Base-by-base conservation (phyloP, 2,888 invertebrate species). In the Lypha dubia region DNA sequence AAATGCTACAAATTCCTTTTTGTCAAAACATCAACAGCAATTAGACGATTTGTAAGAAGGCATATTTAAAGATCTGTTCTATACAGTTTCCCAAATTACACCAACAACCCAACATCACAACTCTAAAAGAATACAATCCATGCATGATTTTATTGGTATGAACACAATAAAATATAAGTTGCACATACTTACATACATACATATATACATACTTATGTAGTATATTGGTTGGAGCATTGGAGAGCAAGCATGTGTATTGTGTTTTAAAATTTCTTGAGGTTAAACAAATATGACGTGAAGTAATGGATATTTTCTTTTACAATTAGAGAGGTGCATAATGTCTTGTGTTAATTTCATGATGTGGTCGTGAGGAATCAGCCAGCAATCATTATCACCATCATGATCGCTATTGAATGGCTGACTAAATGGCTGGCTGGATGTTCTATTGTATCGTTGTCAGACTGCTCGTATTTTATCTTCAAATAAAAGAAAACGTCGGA, bases 11-110 rank as follows among this genome's bases (percentile, higher is more conserved):
- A 90, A 90, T 90, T 90, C 90, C 90, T 88, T 89, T 89, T 90
- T 90, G 90, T 90, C 90, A 90, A 90, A 90, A 90, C 90, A 90
- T 88, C 87, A 88, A 88, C 89, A 88, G 89, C 89, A 90, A 90
- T 90, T 89, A 90, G 90, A 68, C 15, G 62, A 46, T 32, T 41
- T n/a, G 13, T 28, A 5, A 70, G 28, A 63, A 58, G 41, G 63
- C 41, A 58, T 17, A 38, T n/a, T 7, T 38, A 35, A 20, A 56
- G 17, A 56, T 44, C 71, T 35, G 60, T 58, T 58, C 28, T 28
- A 28, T 58, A 53, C 70, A 75, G 74, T 79, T 75, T 71, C 35
- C 75, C 56, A 75, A 71, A 58, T 79, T 71, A 79, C n/a, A n/a
- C n/a, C n/a, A n/a, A n/a, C n/a, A n/a, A n/a, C n/a, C 58, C 49